These are phyloP conservation scores for Linepithema humile DNA, from an alignment of 1,140 invertebrate genomes.

Conservation along the genomic window DNA sequence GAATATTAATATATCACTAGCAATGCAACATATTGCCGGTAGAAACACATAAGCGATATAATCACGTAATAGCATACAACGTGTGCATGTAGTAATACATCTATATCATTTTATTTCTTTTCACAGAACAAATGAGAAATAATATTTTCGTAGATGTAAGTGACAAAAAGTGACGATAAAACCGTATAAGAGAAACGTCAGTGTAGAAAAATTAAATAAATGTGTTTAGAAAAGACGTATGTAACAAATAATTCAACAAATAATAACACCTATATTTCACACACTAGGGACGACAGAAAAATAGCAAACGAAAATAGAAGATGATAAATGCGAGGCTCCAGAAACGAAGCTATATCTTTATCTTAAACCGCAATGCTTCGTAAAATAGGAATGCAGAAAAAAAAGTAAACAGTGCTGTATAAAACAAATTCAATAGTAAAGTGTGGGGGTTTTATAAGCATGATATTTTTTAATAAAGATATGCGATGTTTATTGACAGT, in stretches of 20 bases:
- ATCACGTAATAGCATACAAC: not conserved
- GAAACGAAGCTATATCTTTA: conserved; percentile 34
- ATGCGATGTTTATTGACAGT: not conserved
- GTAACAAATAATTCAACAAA: conserved; percentile 44
- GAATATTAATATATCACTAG: not conserved
- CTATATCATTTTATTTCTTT: not conserved
- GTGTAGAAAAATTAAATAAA: not conserved
- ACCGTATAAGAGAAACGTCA: not conserved
- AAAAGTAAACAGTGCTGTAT: not conserved
- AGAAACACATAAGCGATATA: not conserved
- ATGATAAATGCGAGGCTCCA: conserved; percentile 54
- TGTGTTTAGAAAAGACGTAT: not conserved
- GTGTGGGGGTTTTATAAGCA: not conserved
- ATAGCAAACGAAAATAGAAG: conserved; percentile 50
- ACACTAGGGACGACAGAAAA: conserved; percentile 25
- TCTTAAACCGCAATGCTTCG: conserved; percentile 33
- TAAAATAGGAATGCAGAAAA: conserved; percentile 43
- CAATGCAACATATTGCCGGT: not conserved
- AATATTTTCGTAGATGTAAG: not conserved
- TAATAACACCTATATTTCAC: conserved; percentile 45
- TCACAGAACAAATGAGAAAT: not conserved
- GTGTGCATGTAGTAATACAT: not conserved
- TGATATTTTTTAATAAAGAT: not conserved
- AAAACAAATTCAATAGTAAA: conserved; percentile 31
- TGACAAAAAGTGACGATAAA: not conserved